Base-by-base conservation (phyloP, 53 echinoderm and acorn worm species). In the Paelopatides confundens region DNA sequence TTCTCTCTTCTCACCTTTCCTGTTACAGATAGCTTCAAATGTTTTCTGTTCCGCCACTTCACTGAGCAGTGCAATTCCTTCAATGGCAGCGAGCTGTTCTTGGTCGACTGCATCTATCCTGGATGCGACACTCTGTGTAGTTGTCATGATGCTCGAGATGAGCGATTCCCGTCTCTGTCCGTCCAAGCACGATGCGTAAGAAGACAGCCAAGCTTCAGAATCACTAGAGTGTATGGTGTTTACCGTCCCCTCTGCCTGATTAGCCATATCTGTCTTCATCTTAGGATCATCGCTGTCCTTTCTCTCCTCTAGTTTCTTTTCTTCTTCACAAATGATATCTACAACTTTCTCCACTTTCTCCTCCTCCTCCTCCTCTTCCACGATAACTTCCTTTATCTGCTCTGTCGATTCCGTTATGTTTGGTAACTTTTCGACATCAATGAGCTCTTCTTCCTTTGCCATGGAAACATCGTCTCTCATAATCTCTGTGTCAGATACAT, bases 21-120 rank as follows among this genome's bases (percentile, higher is more conserved):
- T 29, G 49, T 79, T 51, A 53, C 79, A 79, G 28, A 79, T 82
- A 12, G 87, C 74, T 15, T 89, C 90, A 49, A 91, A 89, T 2
- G 93, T 91, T 39, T 93, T 97, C 62, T 95, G 98, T 31, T 95
- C 94, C 2, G 99, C 93, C 7, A 94, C 94, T 47, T 95, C 99
- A 67, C 99, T 99, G 31, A 99, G 86, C 66, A 99, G 86, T 3
- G 99, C 99, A 31, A 99, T 99, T 4, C 99, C 99, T 65, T 94
- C 96, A 35, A 99, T 95, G 51, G 99, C 95, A 5, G 95, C 99
- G 63, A 95, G 85, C 87, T 95, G 95, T 65, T 96, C 94, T 66
- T 92, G 92, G 62, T 99, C 96, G 35, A 96, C 46, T 14, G 87
- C 93, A 17, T 96, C 93, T 69, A 93, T 92, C 32, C 70, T 85